A percentile compares a stretch with the other conserved stretches of the same genome.
Evolutionary conservation across 2,113 vertebrate genomes (phyloP).

Genomic region (Phaethornis superciliosus): DNA sequence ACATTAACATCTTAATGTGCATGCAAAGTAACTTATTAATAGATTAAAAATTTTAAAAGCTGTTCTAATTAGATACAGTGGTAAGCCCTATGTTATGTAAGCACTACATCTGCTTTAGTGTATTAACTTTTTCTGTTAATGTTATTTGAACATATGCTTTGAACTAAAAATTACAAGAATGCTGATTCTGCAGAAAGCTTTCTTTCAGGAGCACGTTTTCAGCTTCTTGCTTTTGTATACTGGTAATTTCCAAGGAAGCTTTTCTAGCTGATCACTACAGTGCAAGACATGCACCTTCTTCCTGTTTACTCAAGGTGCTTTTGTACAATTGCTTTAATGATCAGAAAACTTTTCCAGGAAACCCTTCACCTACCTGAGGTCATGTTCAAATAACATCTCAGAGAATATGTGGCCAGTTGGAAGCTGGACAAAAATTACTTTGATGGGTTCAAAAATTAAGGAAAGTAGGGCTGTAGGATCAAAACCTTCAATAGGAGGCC

Average conservation of each 20-base stretch:
- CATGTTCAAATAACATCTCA: not conserved
- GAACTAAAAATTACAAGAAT: slow-evolving; percentile 12
- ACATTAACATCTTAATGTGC: slow-evolving; percentile 14
- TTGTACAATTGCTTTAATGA: not conserved
- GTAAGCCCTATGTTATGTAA: not conserved
- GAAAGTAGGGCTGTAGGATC: not conserved
- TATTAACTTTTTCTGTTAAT: not conserved
- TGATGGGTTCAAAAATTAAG: not conserved
- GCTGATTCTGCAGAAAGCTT: slow-evolving; percentile 18
- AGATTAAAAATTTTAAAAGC: not conserved
- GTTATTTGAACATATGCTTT: slow-evolving; percentile 8
- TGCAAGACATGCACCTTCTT: not conserved
- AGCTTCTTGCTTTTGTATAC: not conserved
- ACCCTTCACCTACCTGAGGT: not conserved
- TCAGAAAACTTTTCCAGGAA: not conserved
- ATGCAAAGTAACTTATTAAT: slow-evolving; percentile 21
- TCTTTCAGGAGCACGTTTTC: not conserved
- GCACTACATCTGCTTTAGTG: not conserved
- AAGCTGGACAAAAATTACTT: not conserved
- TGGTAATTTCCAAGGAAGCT: not conserved
- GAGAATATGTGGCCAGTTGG: not conserved
- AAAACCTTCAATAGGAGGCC: not conserved
- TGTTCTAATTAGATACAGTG: not conserved
- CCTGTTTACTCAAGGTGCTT: not conserved
- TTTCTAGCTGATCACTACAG: not conserved